A percentile compares a stretch with the other conserved stretches of the same genome.
Conservation (phyloP, 1,140 invertebrate species). For the Drosophila kikkawai region DNA sequence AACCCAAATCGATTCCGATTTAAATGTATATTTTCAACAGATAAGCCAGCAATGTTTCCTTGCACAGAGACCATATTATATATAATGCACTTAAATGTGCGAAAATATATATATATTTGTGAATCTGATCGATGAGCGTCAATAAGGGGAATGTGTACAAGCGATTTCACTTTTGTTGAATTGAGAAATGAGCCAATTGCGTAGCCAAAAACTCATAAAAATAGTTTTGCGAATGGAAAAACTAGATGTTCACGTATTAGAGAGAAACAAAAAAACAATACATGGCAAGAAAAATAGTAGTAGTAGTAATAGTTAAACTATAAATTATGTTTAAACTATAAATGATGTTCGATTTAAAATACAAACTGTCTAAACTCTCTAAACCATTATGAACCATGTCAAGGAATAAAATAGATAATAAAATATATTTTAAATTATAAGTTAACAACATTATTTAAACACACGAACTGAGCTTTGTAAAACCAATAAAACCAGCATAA, state of each 20-base stretch:
- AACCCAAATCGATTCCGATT: constrained; percentile 66
- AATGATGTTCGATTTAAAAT: background rate
- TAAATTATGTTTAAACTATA: too few relatives aligned
- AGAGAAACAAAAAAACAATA: background rate
- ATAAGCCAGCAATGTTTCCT: constrained; percentile 37
- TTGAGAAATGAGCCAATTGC: constrained; percentile 29
- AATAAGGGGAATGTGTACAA: constrained; percentile 50
- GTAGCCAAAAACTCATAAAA: constrained; percentile 49
- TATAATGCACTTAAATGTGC: constrained; percentile 67
- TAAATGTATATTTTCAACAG: constrained; percentile 72
- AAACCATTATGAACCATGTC: too few relatives aligned
- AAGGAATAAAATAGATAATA: background rate
- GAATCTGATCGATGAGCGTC: constrained; percentile 62
- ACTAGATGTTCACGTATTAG: constrained; percentile 27
- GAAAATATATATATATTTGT: constrained; percentile 17
- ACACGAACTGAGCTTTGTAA: background rate
- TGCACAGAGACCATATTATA: constrained; percentile 27
- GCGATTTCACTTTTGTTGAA: constrained; percentile 59
- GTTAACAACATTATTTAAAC: background rate
- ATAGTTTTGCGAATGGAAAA: constrained; percentile 71
- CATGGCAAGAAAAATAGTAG: constrained; percentile 4
- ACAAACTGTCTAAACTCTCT: background rate
- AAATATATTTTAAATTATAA: background rate
- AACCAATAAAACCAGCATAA: background rate
- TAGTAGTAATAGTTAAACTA: too few relatives aligned